Conservation (phyloP, 2,888 invertebrate species). For the Acronicta leporina region DNA sequence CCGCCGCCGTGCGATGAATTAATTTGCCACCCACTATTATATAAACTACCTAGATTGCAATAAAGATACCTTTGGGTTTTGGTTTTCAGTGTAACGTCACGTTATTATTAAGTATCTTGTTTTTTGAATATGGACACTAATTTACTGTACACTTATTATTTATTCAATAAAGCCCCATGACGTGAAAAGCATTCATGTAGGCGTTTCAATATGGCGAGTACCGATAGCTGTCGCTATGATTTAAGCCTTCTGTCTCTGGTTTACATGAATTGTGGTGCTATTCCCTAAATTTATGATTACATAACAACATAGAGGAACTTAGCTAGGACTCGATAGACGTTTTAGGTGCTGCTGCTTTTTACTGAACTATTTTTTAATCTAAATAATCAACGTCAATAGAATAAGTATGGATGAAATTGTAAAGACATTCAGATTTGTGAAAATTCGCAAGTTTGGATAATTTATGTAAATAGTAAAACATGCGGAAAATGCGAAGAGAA, state of each 20-base stretch:
- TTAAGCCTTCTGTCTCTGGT: constrained; percentile 59
- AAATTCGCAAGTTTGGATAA: constrained; percentile 40
- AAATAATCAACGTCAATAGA: constrained; percentile 1
- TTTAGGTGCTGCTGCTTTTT: constrained; percentile 22
- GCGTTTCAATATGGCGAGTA: constrained; percentile 48
- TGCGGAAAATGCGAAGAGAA: constrained; percentile 49
- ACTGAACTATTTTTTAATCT: neutral
- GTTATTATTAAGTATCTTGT: constrained; percentile 68
- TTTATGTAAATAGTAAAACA: constrained; percentile 45
- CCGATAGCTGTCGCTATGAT: constrained; percentile 61
- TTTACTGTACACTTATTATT: constrained; percentile 72
- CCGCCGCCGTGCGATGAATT: constrained; percentile 83
- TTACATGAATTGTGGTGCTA: constrained; percentile 67
- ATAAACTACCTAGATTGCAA: constrained; percentile 82
- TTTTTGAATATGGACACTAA: constrained; percentile 68
- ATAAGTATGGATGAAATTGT: constrained; percentile 23
- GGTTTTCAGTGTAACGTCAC: constrained; percentile 65
- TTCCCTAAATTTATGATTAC: constrained; percentile 69
- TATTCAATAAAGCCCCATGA: constrained; percentile 59
- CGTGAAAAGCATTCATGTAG: constrained; percentile 36
- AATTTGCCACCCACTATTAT: constrained; percentile 81
- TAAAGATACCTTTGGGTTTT: constrained; percentile 76
- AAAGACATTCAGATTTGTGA: constrained; percentile 41
- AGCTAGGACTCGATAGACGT: constrained; percentile 54
- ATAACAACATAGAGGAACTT: constrained; percentile 65